Evolutionary conservation across 2,888 invertebrate species (phyloP).

Genomic region (Theodoxus fluviatilis): DNA sequence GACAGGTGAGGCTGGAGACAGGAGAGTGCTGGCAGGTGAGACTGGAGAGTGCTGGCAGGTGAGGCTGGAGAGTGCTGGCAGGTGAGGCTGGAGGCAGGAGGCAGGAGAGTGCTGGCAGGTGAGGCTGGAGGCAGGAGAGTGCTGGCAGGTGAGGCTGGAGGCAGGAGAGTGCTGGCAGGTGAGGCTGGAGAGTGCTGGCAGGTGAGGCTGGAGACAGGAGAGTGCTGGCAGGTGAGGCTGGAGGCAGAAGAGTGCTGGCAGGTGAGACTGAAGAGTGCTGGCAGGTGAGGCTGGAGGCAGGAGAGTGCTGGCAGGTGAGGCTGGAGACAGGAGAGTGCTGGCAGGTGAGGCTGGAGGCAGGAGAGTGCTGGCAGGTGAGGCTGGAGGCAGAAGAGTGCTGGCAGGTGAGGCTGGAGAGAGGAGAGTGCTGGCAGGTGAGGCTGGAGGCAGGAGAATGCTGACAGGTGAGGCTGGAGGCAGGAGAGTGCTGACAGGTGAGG

Average conservation of each 20-base stretch:
- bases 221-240: too few relatives aligned
- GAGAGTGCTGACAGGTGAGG: too few relatives aligned
- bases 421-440: too few relatives aligned
- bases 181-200: slow-evolving; percentile 76
- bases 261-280: slow-evolving; percentile 46
- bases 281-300: too few relatives aligned
- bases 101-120: too few relatives aligned
- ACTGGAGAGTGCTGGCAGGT: slow-evolving; percentile 70
- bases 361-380: too few relatives aligned
- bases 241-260: slow-evolving; percentile 76
- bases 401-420: slow-evolving; percentile 62
- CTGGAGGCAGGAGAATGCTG: slow-evolving; percentile 77
- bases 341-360: slow-evolving; percentile 61
- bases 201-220: slow-evolving; percentile 46
- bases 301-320: slow-evolving; percentile 72
- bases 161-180: slow-evolving; percentile 70
- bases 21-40: slow-evolving; percentile 73
- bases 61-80: slow-evolving; percentile 76
- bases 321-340: slow-evolving; percentile 76
- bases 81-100: slow-evolving; percentile 46
- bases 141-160: slow-evolving; percentile 66
- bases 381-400: slow-evolving; percentile 77
- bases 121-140: slow-evolving; percentile 79
- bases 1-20: too few relatives aligned
- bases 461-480: slow-evolving; percentile 61